Conservation (phyloP, 30 jellyfish, hydroid and myxozoan species). For the Turritopsis rubra region DNA sequence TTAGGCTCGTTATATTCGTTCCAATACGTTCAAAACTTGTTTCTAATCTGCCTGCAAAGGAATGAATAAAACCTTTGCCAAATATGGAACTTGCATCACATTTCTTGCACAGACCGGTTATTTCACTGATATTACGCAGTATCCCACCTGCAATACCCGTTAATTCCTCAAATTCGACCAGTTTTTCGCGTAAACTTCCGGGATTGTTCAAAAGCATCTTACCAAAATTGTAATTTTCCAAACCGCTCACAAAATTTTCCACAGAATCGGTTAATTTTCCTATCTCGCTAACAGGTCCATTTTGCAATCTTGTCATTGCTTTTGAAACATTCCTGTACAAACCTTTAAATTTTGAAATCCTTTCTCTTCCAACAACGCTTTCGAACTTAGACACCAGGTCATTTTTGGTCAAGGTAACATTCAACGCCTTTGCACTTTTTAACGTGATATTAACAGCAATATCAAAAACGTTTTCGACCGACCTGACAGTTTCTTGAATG, state of each 20-base stretch:
- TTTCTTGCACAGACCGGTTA: slow-evolving; percentile 61
- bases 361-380: slow-evolving; percentile 36
- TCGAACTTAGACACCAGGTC: slow-evolving; percentile 45
- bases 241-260: slow-evolving; percentile 60
- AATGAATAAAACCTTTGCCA: slow-evolving; percentile 62
- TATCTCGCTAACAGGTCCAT: slow-evolving; percentile 63
- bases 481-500: slow-evolving; percentile 27
- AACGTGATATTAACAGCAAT: slow-evolving; percentile 32
- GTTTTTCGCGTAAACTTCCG: slow-evolving; percentile 49
- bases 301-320: slow-evolving; percentile 39
- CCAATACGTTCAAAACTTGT: slow-evolving; percentile 40
- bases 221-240: slow-evolving; percentile 57
- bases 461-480: slow-evolving; percentile 40
- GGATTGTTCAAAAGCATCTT: slow-evolving; percentile 71
- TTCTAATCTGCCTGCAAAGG: slow-evolving; percentile 39
- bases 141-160: slow-evolving; percentile 65
- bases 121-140: slow-evolving; percentile 31
- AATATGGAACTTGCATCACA: slow-evolving; percentile 49
- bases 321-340: slow-evolving; percentile 12
- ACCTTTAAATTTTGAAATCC: slow-evolving; percentile 37
- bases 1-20: slow-evolving; percentile 28
- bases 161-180: slow-evolving; percentile 73
- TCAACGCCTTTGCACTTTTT: slow-evolving; percentile 49
- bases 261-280: slow-evolving; percentile 91
- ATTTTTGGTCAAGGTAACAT: slow-evolving; percentile 37